A percentile compares a stretch with the other conserved stretches of the same genome.
These are phyloP conservation scores for Druceiella hillmani DNA, from an alignment of 2,888 invertebrate genomes.

Conservation along the genomic window DNA sequence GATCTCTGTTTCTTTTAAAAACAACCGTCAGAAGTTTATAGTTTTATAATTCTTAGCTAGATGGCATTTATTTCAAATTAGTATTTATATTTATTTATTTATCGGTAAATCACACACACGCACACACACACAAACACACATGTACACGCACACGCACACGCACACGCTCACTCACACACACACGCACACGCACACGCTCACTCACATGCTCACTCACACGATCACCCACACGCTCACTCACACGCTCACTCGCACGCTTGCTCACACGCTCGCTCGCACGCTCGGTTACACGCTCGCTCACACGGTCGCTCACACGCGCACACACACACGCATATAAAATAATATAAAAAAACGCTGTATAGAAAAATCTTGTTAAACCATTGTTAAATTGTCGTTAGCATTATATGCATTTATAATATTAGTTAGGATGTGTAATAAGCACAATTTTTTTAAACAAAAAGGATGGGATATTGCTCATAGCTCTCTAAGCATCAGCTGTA, in stretches of 20 bases:
- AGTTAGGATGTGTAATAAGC: no score
- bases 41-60: no score
- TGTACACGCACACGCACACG: slow-evolving; percentile 6
- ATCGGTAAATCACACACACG: slow-evolving; percentile 41
- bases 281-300: slow-evolving; percentile 1
- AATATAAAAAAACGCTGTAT: background rate
- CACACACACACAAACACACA: slow-evolving; percentile 5
- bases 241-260: slow-evolving; percentile 4
- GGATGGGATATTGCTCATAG: no score
- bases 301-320: slow-evolving; percentile 4
- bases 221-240: slow-evolving; percentile 3
- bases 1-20: no score
- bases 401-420: no score
- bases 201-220: slow-evolving; percentile 4
- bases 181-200: slow-evolving; percentile 5
- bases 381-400: background rate
- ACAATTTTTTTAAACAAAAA: no score
- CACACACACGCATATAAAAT: slow-evolving; percentile 2
- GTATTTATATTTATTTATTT: no score
- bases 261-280: slow-evolving; percentile 3
- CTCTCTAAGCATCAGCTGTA: no score
- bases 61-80: no score
- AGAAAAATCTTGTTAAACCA: background rate
- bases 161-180: slow-evolving; percentile 5
- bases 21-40: no score